Evolutionary conservation across 2,113 vertebrate species (phyloP), one percentile per base, ranked within the genome.

Genomic region (Ophiodon elongatus): DNA sequence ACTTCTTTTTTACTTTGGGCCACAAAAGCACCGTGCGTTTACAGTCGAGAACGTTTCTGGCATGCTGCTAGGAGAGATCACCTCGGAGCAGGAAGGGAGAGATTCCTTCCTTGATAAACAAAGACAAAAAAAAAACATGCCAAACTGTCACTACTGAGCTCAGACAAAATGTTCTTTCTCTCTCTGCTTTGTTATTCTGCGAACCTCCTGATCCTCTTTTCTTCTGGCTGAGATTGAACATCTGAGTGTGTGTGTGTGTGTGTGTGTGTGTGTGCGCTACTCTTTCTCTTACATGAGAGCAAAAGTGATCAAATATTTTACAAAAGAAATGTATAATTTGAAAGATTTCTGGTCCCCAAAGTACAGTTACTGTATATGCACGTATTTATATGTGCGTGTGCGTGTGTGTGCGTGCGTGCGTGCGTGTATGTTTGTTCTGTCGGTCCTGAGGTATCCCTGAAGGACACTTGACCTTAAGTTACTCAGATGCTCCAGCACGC

Each of bases 81-180:
- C 8, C 15, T 63, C 10, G 27, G 27, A 14, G 35, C 60, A 29
- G n/a, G 63, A 31, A 9, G 0, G 17, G 8, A 87, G 78, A 56
- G 23, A 43, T 37, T 73, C 69, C 50, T 81, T 29, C 50, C 11
- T 88, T 37, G 64, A 21, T 52, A 79, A 75, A 13, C 25, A 14
- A 65, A 76, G 37, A 41, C 27, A 59, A 63, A 21, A 39, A 25
- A 37, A 73, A 73, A 82, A 66, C 73, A 66, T 54, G 52, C 10
- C 68, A 62, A 71, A 76, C 82, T 85, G 80, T 90, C 85, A 81
- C 75, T 1, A 54, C 65, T 6, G 29, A 86, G 76, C 56, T 86
- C 78, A 84, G 35, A 74, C 66, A 54, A 79, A 81, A 64, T 21
- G n/a, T 82, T 85, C 41, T 69, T 70, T 62, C 78, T 64, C 37